Base-by-base conservation (phyloP, 2,797 vertebrate species). In the Sardinella longiceps region DNA sequence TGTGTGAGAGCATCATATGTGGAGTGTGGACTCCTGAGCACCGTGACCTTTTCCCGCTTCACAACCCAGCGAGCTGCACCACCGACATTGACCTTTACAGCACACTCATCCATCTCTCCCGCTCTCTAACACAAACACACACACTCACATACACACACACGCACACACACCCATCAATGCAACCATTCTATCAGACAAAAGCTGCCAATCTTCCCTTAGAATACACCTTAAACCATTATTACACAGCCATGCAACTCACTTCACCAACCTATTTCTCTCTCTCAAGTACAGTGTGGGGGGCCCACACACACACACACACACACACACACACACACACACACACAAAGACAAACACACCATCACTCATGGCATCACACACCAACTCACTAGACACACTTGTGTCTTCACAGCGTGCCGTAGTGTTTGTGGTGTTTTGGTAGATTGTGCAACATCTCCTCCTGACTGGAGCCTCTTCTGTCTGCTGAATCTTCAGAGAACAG, bases 1-100 rank as follows among this genome's bases (percentile, higher is more conserved):
- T 43, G 33, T 43, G 33, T 23, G 23, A 6, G 18, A 5, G 18
- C 18, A 87, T 88, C 84, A 84, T 84, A 48, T 85, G 85, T 85
- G 84, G 83, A 39, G 86, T 88, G 83, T 90, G 85, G 86, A 81
- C 88, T 84, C 88, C 84, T 82, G 84, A 87, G 83, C 70, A 88
- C 48, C 85, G 77, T 93, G 92, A 95, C 94, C 93, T 95, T 95
- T 77, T 94, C 80, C 86, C 74, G 86, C 84, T 91, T 90, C 91
- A 87, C 91, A 91, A 90, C 90, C 77, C 84, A 93, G 88, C n/a
- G 86, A 93, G 89, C 87, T 82, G 0, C 81, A 86, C 88, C 80
- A 88, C 93, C 90, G 90, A 92, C 85, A 86, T 87, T 39, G 81
- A 95, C 93, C 94, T 94, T 94, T 94, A 88, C 88, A 70, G 74